Evolutionary conservation across 2,797 vertebrate species (phyloP).

Genomic region (Carcharodon carcharias): DNA sequence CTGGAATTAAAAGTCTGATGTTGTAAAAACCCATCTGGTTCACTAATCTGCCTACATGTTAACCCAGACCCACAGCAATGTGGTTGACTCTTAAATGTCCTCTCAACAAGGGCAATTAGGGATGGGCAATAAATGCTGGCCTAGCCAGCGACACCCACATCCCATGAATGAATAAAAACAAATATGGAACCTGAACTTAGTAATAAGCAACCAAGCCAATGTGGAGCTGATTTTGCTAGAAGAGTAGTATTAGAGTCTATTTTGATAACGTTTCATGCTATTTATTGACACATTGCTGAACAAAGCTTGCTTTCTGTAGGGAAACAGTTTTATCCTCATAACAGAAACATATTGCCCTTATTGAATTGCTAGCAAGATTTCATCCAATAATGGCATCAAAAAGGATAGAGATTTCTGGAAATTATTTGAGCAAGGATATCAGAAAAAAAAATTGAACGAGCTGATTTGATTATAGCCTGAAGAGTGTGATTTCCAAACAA

Average conservation of each 20-base stretch:
- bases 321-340: constrained; percentile 36
- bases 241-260: constrained; percentile 38
- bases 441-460: constrained; percentile 32
- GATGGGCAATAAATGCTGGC: too few species aligned
- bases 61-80: too few species aligned
- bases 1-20: too few species aligned
- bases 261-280: constrained; percentile 37
- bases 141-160: too few species aligned
- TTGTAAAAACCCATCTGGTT: too few species aligned
- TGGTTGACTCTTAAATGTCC: too few species aligned
- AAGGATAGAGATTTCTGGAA: constrained; percentile 38
- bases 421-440: constrained; percentile 38
- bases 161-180: background rate
- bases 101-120: too few species aligned
- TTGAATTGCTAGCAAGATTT: constrained; percentile 40
- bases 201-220: constrained; percentile 31
- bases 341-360: constrained; percentile 38
- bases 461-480: constrained; percentile 32
- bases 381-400: constrained; percentile 29
- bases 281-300: constrained; percentile 41
- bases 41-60: too few species aligned
- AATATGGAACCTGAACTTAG: constrained; percentile 37
- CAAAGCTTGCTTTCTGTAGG: constrained; percentile 38
- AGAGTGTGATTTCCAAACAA: constrained; percentile 38
- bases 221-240: constrained; percentile 38